Evolutionary conservation across 1,140 invertebrate species (phyloP).

Genomic region (Argopecten irradians): DNA sequence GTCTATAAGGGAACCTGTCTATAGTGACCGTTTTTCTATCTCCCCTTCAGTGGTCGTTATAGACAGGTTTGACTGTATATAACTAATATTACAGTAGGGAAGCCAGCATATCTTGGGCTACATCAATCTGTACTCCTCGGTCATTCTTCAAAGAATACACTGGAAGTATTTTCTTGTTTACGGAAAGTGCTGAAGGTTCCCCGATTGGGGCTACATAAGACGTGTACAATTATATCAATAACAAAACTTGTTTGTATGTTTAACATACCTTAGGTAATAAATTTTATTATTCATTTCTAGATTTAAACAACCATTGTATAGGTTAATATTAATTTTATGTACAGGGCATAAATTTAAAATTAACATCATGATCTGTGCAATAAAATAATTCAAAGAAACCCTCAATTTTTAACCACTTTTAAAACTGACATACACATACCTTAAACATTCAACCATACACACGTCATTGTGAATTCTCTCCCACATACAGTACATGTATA

Average conservation of each 20-base stretch:
- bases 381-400: not conserved
- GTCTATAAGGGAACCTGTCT: no score
- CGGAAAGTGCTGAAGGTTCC: no score
- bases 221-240: not conserved
- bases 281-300: not conserved
- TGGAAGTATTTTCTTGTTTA: no score
- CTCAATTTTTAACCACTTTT: not conserved
- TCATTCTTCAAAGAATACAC: no score
- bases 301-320: conserved; percentile 10
- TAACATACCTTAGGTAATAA: conserved; percentile 18
- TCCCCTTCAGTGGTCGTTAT: no score
- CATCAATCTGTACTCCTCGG: no score
- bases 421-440: not conserved
- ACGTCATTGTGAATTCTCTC: not conserved
- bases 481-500: no score
- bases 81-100: no score
- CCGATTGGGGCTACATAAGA: no score
- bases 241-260: not conserved
- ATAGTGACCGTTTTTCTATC: no score
- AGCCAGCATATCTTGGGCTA: no score
- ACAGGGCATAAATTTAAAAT: conserved; percentile 3
- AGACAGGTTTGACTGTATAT: no score
- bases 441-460: not conserved
- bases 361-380: not conserved
- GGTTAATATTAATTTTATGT: not conserved